Conservation (phyloP, 2,888 invertebrate genomes). For the Esperia sulphurella region DNA sequence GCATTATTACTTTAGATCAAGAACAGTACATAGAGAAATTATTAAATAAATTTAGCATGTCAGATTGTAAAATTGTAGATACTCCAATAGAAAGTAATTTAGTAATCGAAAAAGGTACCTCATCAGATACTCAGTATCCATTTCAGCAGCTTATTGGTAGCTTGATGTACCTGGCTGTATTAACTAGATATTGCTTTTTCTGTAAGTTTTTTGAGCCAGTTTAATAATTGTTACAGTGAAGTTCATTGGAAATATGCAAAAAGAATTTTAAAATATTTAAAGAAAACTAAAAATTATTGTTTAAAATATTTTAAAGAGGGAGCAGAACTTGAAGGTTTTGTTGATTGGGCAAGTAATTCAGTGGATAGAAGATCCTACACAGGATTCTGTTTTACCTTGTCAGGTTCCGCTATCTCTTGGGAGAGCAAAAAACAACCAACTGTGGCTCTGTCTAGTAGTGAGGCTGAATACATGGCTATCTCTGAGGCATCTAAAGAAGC, state of each 20-base stretch:
- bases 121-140: not conserved
- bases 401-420: slow-evolving; percentile 6
- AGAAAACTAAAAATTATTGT: slow-evolving; percentile 6
- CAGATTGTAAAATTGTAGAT: slow-evolving; percentile 8
- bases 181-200: slow-evolving; percentile 4
- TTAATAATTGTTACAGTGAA: slow-evolving; percentile 10
- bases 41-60: slow-evolving; percentile 4
- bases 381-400: slow-evolving; percentile 5
- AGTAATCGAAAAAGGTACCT: slow-evolving; percentile 5
- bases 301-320: slow-evolving; percentile 8
- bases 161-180: slow-evolving; percentile 13
- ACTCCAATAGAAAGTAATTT: slow-evolving; percentile 18
- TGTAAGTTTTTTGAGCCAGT: slow-evolving; percentile 8
- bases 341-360: slow-evolving; percentile 9
- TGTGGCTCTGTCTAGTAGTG: slow-evolving; percentile 9
- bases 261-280: slow-evolving; percentile 11
- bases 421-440: slow-evolving; percentile 9
- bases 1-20: slow-evolving; percentile 6
- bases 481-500: slow-evolving; percentile 11
- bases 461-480: slow-evolving; percentile 9
- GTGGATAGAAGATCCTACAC: slow-evolving; percentile 13
- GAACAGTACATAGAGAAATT: slow-evolving; percentile 4
- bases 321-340: slow-evolving; percentile 6
- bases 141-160: slow-evolving; percentile 12
- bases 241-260: slow-evolving; percentile 9